Evolutionary conservation across 2,888 invertebrate genomes (phyloP).

Genomic region (Deilephila porcellus): DNA sequence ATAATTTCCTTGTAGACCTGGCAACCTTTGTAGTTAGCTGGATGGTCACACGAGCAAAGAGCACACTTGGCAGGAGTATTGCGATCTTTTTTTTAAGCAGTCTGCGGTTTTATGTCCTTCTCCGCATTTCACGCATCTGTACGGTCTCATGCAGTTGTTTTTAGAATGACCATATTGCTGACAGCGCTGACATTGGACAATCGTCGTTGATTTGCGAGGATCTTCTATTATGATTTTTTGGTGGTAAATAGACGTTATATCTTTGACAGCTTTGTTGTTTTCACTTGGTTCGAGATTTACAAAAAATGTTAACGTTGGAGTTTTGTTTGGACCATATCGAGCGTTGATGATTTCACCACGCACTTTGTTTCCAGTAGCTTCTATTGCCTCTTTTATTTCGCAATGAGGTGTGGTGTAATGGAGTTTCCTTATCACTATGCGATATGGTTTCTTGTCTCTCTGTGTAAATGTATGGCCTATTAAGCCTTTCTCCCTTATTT

Average conservation of each 20-base stretch:
- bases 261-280: slow-evolving; percentile 38
- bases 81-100: slow-evolving; percentile 38
- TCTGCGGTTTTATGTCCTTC: slow-evolving; percentile 42
- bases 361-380: slow-evolving; percentile 40
- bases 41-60: slow-evolving; percentile 34
- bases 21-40: slow-evolving; percentile 1
- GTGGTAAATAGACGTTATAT: slow-evolving; percentile 33
- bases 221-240: slow-evolving; percentile 38
- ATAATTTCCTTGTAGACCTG: slow-evolving; percentile 34
- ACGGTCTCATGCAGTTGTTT: slow-evolving; percentile 30
- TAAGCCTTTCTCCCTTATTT: slow-evolving; percentile 36
- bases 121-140: slow-evolving; percentile 42
- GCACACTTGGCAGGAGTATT: slow-evolving; percentile 39
- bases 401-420: slow-evolving; percentile 39
- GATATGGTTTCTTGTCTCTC: slow-evolving; percentile 37
- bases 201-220: slow-evolving; percentile 35
- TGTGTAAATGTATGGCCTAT: slow-evolving; percentile 44
- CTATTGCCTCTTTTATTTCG: slow-evolving; percentile 32
- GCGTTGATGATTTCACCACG: slow-evolving; percentile 41
- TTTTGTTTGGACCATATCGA: slow-evolving; percentile 38
- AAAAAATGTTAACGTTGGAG: slow-evolving; percentile 43
- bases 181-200: slow-evolving; percentile 41
- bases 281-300: slow-evolving; percentile 35
- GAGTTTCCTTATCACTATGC: slow-evolving; percentile 44
- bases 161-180: slow-evolving; percentile 42